Conservation (phyloP, 2,797 vertebrate genomes). For the Enteromius viviparus region DNA sequence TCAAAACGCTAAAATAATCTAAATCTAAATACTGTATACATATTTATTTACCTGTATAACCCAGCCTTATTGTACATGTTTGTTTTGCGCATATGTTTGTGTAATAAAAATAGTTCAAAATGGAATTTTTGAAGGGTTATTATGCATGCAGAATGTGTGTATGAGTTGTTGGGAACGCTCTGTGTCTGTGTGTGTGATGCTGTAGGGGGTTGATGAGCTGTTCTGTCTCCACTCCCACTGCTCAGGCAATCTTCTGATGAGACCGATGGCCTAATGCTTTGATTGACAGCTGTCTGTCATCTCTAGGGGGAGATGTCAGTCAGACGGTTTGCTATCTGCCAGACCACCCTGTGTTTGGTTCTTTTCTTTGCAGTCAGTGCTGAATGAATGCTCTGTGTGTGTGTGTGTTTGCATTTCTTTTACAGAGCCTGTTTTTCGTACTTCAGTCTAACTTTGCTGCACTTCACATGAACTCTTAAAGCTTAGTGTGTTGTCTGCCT, state of each 20-base stretch:
- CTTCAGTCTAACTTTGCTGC: conserved; percentile 12
- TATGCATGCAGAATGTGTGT: conserved; percentile 1
- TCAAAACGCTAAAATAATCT: neutral
- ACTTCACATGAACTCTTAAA: conserved; percentile 17
- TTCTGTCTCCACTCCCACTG: conserved; percentile 13
- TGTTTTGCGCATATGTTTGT: neutral
- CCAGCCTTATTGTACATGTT: neutral
- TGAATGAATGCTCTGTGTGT: neutral
- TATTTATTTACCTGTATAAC: neutral
- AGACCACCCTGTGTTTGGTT: neutral
- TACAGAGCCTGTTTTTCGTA: neutral
- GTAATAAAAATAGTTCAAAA: neutral
- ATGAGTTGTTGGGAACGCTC: neutral
- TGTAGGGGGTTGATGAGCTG: conserved; percentile 40
- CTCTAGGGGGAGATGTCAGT: conserved; percentile 22
- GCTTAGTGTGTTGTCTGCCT: neutral
- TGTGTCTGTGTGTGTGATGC: neutral
- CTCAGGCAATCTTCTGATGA: conserved; percentile 33
- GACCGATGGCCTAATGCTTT: conserved; percentile 29
- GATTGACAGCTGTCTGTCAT: conserved; percentile 51
- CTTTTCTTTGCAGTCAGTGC: conserved; percentile 10
- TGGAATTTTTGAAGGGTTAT: neutral
- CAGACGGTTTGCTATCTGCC: conserved; percentile 1
- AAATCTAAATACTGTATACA: neutral
- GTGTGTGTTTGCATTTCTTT: neutral